These are phyloP conservation scores for Ceratotherium simum DNA, from an alignment of 2,113 vertebrate species.

Conservation along the genomic window DNA sequence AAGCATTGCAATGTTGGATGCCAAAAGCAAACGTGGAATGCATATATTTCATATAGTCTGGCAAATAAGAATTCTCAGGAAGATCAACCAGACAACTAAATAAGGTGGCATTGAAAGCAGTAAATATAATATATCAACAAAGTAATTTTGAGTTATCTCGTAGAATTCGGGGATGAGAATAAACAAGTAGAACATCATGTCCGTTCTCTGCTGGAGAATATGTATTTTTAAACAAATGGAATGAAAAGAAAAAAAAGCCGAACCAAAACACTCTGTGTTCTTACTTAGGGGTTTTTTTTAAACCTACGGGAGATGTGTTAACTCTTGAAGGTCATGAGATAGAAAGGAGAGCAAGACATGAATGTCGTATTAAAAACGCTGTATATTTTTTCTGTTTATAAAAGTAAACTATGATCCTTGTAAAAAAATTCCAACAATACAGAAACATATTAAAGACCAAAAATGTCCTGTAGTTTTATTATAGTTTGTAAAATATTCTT, in stretches of 20 bases:
- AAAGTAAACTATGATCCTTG: not conserved
- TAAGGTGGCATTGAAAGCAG: constrained; percentile 18
- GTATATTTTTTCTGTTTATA: not conserved
- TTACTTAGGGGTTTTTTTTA: constrained; percentile 24
- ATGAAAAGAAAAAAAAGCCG: not conserved
- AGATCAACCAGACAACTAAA: constrained; percentile 61
- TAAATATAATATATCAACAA: constrained; percentile 55
- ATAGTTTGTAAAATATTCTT: constrained; percentile 28
- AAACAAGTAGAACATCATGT: constrained; percentile 47
- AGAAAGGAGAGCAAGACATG: not conserved
- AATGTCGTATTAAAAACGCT: constrained; percentile 30
- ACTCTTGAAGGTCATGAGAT: not conserved
- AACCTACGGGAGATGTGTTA: not conserved
- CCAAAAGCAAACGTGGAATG: constrained; percentile 41
- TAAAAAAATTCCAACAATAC: not conserved
- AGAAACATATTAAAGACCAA: not conserved
- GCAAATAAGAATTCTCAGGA: constrained; percentile 57
- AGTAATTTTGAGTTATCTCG: constrained; percentile 15
- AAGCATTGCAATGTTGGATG: not conserved
- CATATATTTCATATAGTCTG: constrained; percentile 42
- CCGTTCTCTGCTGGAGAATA: not conserved
- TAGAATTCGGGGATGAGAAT: constrained; percentile 35
- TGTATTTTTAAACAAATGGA: constrained; percentile 64
- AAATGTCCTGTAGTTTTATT: not conserved
- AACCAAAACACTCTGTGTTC: not conserved